Conservation (phyloP, 2,113 vertebrate species). For the Nyctibius bracteatus region DNA sequence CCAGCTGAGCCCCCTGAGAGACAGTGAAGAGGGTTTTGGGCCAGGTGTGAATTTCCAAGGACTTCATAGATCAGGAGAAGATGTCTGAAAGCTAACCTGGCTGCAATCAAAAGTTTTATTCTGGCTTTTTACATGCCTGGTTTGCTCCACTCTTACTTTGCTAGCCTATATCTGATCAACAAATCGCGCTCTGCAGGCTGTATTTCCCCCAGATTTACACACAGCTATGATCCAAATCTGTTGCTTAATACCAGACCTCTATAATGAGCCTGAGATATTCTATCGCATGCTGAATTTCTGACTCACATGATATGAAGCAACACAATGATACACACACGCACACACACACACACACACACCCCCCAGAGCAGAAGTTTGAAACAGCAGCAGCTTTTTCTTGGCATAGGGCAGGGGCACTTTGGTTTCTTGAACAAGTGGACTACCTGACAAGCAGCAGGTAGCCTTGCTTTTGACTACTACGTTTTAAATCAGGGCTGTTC, state of each 20-base stretch:
- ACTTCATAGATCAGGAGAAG: neutral
- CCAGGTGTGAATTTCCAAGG: neutral
- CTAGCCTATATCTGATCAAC: neutral
- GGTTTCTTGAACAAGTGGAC: constrained; percentile 68
- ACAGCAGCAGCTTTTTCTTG: constrained; percentile 67
- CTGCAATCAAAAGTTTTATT: neutral
- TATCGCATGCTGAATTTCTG: neutral
- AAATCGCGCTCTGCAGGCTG: neutral
- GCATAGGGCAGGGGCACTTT: constrained; percentile 67
- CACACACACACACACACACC: too few relatives aligned
- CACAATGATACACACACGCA: neutral
- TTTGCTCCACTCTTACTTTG: neutral
- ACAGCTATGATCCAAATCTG: neutral
- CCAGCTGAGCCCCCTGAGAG: neutral
- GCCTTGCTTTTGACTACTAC: constrained; percentile 58
- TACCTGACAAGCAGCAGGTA: constrained; percentile 71
- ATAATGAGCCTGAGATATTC: constrained; percentile 11
- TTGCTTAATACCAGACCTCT: neutral
- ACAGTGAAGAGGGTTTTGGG: neutral
- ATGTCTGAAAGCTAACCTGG: neutral
- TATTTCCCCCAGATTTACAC: neutral
- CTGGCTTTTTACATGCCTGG: neutral
- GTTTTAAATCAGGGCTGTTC: constrained; percentile 65
- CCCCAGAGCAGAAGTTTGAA: constrained; percentile 24
- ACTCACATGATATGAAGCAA: neutral